Base-by-base conservation (phyloP, 2,113 vertebrate species). In the Sapajus apella region DNA sequence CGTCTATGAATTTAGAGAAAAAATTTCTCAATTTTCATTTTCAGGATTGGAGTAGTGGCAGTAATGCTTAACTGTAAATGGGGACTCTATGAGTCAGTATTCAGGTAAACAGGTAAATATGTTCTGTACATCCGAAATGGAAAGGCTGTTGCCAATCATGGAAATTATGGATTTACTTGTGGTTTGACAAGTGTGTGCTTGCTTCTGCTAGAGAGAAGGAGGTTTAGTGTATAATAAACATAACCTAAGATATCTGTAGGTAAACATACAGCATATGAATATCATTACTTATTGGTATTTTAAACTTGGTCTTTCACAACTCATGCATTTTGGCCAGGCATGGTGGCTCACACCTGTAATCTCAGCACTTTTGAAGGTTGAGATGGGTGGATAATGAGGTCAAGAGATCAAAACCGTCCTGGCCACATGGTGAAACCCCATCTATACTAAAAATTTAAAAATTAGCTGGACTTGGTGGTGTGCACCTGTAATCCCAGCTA, bases 1-100 rank as follows among this genome's bases (percentile, higher is more conserved):
- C 66, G 27, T 94, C 30, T 83, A 84, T 82, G 72, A 96, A 82
- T 80, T 37, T 79, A 88, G 81, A 96, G 95, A 83, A 83, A 76
- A 58, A 61, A 32, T 47, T 72, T 77, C 66, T 80, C 81, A 55
- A 92, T 73, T 84, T 92, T 92, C 20, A 52, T 84, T 93, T 94
- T 72, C 79, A 96, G 79, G 91, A 87, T 52, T 93, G 27, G 18
- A 47, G 56, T 89, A 25, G 32, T 66, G 47, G 55, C 47, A 73
- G 45, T 68, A 79, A 89, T 50, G n/a, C 81, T 30, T 73, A 82
- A 88, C 81, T 45, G 85, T 45, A 89, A 97, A 79, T 43, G 90
- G 70, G 47, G 45, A 32, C 12, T 82, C 40, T 66, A 72, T 45
- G 40, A 76, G 40, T 72, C 91, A 96, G 94, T 23, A 90, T 23